Evolutionary conservation across 2,113 vertebrate genomes (phyloP).

Genomic region (Myiozetetes cayanensis): DNA sequence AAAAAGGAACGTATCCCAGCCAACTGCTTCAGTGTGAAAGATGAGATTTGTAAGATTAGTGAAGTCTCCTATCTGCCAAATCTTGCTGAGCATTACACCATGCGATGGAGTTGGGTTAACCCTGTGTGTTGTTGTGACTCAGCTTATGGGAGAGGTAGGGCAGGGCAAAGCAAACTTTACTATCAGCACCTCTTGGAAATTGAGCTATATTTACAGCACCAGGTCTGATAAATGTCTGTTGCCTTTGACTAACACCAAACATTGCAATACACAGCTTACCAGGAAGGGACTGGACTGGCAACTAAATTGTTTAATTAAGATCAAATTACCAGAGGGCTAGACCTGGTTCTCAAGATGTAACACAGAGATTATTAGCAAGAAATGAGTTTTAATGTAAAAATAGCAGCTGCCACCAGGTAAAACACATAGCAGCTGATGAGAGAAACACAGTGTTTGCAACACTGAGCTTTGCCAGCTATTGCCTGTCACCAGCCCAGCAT

Average conservation of each 20-base stretch:
- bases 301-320: constrained; percentile 53
- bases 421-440: neutral
- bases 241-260: constrained; percentile 52
- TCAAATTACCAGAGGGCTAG: constrained; percentile 48
- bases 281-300: constrained; percentile 43
- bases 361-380: neutral
- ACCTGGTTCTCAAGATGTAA: constrained; percentile 48
- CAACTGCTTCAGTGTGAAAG: constrained; percentile 1
- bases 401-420: constrained; percentile 35
- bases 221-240: constrained; percentile 8
- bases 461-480: neutral
- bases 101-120: neutral
- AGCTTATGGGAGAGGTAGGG: constrained; percentile 50
- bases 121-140: constrained; percentile 26
- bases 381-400: constrained; percentile 41
- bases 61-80: constrained; percentile 40
- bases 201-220: constrained; percentile 40
- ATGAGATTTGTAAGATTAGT: constrained; percentile 13
- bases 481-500: neutral
- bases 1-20: neutral
- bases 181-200: constrained; percentile 43
- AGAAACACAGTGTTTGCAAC: neutral
- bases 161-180: constrained; percentile 47
- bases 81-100: constrained; percentile 51
- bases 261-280: constrained; percentile 23